Percentiles rank a stretch among this genome's conserved stretches.
Conservation (phyloP, 2,888 invertebrate species). For the Amblyteles armatorius region DNA sequence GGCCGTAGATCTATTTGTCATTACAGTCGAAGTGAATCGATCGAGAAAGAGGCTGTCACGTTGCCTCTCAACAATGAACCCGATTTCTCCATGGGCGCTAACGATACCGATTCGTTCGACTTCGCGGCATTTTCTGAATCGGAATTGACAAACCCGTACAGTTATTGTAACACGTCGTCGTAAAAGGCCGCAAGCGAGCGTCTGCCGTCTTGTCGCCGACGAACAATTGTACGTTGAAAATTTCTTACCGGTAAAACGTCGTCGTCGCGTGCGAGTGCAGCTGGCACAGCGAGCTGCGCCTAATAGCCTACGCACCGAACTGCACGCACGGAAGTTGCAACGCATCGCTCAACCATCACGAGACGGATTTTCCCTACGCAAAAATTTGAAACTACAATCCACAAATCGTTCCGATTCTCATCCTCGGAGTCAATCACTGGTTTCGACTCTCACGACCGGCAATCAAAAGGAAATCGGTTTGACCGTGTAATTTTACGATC, state of each 20-base stretch:
- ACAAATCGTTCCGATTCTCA: conserved; percentile 18
- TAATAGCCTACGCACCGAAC: conserved; percentile 30
- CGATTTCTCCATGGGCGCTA: conserved; percentile 68
- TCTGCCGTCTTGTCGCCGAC: conserved; percentile 17
- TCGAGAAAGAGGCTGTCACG: conserved; percentile 59
- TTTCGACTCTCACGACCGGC: background rate
- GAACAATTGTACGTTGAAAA: conserved; percentile 51
- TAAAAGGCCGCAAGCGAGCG: conserved; percentile 8
- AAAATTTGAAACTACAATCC: background rate
- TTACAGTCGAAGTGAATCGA: conserved; percentile 64
- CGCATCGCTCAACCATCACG: conserved; percentile 52
- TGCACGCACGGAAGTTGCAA: conserved; percentile 25
- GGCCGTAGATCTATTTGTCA: conserved; percentile 72
- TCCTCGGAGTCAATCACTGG: background rate
- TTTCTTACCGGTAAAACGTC: conserved; percentile 39
- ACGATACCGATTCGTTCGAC: conserved; percentile 79
- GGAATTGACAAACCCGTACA: conserved; percentile 27
- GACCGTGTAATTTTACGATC: conserved; percentile 13
- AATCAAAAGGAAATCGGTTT: conserved; percentile 18
- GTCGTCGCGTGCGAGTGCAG: conserved; percentile 59
- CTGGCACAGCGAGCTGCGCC: conserved; percentile 47
- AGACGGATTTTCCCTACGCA: conserved; percentile 38
- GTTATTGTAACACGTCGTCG: conserved; percentile 25
- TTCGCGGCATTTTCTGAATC: conserved; percentile 66
- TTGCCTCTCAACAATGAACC: conserved; percentile 68